Percentiles rank a stretch among this genome's conserved stretches.
Evolutionary conservation across 2,888 invertebrate genomes (phyloP).

Genomic region (Diogma glabrata): DNA sequence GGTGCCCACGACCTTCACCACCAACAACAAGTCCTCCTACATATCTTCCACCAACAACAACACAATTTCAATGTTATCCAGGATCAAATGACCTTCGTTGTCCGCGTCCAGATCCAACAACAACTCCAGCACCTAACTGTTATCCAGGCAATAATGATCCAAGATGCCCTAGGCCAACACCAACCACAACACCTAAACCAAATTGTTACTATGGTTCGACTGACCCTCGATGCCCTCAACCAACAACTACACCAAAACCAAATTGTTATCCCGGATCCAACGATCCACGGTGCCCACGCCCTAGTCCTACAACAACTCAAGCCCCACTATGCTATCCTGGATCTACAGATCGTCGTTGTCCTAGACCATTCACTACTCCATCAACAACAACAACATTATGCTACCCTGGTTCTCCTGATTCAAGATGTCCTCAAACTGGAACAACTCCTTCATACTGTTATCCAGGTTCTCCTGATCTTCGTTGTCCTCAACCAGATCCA

Average conservation of each 20-base stretch:
- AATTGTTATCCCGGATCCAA: slow-evolving; percentile 30
- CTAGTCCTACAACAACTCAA: slow-evolving; percentile 24
- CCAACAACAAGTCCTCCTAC: slow-evolving; percentile 17
- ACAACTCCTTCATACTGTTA: slow-evolving; percentile 25
- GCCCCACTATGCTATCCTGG: slow-evolving; percentile 32
- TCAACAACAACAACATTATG: slow-evolving; percentile 23
- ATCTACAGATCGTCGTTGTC: slow-evolving; percentile 28
- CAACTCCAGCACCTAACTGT: slow-evolving; percentile 21
- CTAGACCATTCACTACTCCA: slow-evolving; percentile 27
- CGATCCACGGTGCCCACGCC: slow-evolving; percentile 30
- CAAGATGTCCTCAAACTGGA: slow-evolving; percentile 19
- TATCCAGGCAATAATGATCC: slow-evolving; percentile 22
- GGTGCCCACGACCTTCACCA: slow-evolving; percentile 23
- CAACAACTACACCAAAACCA: slow-evolving; percentile 21
- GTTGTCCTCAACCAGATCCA: slow-evolving; percentile 36
- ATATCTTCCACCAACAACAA: slow-evolving; percentile 1
- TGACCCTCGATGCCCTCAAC: slow-evolving; percentile 26
- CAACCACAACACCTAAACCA: slow-evolving; percentile 25
- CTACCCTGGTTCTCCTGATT: slow-evolving; percentile 21
- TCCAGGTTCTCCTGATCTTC: slow-evolving; percentile 29
- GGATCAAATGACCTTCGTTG: slow-evolving; percentile 23
- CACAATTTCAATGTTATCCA: slow-evolving; percentile 20
- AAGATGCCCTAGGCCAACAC: slow-evolving; percentile 19
- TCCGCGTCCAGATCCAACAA: background rate
- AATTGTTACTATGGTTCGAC: slow-evolving; percentile 28